Evolutionary conservation across 2,797 vertebrate species (phyloP), one percentile per base, ranked within the genome.

Genomic region (Dermochelys coriacea): DNA sequence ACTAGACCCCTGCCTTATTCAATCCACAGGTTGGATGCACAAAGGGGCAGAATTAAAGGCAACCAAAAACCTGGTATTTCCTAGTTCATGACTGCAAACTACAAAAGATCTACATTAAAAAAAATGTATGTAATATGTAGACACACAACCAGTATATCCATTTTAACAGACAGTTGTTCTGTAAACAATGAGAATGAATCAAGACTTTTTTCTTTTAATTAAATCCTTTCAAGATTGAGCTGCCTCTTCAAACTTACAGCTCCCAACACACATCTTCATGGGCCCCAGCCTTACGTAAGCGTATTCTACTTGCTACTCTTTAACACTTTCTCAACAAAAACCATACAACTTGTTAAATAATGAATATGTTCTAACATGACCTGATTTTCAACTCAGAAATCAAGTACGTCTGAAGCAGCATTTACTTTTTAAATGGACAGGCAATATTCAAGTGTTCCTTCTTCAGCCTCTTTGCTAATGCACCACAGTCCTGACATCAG

Each of bases 311-410:
- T 74, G 23, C 41, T 74, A 27, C 29, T 82, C 57, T 88, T 59
- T 93, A 92, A 45, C 54, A 85, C 75, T 51, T 93, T 79, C 81
- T 85, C 74, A 83, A 81, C 64, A 77, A 77, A 37, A 49, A 81
- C 51, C 31, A 47, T 83, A 55, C 84, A 64, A 90, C 14, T 50
- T 41, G 86, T 81, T 88, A 93, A 93, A 83, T 90, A 97, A 87
- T 27, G 74, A 94, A 87, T 16, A 34, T 3, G 29, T 77, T 83
- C 64, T 45, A 93, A 61, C 49, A 82, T 86, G 34, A 85, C 49
- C 77, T 41, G 81, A 78, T 52, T 90, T 47, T 47, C 23, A 75
- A 75, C 71, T 75, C 52, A 51, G 87, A 80, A 80, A 57, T 57
- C 5, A 84, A 74, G 82, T 21, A 82, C 23, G 23, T 77, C 81